A percentile compares a stretch with the other conserved stretches of the same genome.
These are phyloP conservation scores for Sylvilagus bachmani DNA, from an alignment of 2,113 vertebrate genomes.

Conservation along the genomic window DNA sequence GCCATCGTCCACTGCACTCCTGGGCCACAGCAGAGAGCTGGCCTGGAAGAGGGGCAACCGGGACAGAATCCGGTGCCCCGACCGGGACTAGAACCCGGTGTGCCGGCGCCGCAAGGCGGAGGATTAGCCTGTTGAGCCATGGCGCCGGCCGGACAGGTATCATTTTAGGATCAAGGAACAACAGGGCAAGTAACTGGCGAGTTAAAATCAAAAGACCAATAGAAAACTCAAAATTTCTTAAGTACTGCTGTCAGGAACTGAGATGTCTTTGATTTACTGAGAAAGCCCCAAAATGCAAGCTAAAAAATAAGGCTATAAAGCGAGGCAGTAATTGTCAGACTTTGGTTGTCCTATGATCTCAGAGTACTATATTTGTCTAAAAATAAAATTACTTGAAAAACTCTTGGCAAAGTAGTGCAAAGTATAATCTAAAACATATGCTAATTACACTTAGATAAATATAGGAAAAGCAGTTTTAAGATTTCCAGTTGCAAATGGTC, in stretches of 20 bases:
- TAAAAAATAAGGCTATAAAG: neutral
- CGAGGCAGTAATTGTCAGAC: neutral
- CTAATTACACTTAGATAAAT: slow-evolving; percentile 42
- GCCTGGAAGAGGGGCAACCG: no score
- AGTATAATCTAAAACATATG: slow-evolving; percentile 57
- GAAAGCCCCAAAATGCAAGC: neutral
- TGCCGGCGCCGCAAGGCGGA: no score
- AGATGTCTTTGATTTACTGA: slow-evolving; percentile 9
- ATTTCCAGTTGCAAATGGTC: slow-evolving; percentile 18
- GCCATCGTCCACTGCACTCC: no score
- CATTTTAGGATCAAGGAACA: neutral
- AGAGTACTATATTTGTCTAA: slow-evolving; percentile 6
- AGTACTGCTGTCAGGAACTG: neutral
- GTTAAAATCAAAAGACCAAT: neutral
- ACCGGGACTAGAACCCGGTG: no score
- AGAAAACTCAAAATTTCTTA: slow-evolving; percentile 7
- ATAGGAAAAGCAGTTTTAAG: slow-evolving; percentile 21
- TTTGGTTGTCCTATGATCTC: neutral
- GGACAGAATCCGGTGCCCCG: no score
- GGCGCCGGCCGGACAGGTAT: no score
- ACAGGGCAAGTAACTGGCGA: neutral
- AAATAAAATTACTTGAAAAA: slow-evolving; percentile 65
- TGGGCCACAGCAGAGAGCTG: no score
- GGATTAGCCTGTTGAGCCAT: no score
- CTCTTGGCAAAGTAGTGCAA: slow-evolving; percentile 32